phyloP scores from a whole-genome alignment of 2,888 invertebrate genomes.

The Dastarcus helophoroides region DNA sequence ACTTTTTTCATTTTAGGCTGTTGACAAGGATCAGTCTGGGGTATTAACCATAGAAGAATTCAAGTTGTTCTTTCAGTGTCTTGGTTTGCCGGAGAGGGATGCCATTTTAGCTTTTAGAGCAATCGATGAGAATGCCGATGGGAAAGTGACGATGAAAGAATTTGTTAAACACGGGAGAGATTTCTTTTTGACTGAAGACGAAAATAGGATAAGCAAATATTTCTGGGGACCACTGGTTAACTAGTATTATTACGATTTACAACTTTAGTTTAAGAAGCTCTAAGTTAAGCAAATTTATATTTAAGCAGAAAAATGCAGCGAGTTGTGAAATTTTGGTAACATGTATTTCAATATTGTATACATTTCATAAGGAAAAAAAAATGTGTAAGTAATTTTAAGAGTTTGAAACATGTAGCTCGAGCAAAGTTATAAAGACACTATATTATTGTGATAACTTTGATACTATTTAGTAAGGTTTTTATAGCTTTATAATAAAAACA shows the following conservation, averaged over 20 bases:
- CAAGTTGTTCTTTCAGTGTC: conserved; percentile 69
- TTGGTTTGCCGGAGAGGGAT: conserved; percentile 62
- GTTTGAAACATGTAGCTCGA: too few relatives aligned
- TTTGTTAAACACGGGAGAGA: conserved; percentile 72
- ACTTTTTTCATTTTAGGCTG: conserved; percentile 46
- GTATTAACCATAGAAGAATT: conserved; percentile 70
- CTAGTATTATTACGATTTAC: conserved; percentile 1
- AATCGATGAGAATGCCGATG: conserved; percentile 70
- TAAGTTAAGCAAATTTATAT: too few relatives aligned
- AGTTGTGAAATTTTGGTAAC: too few relatives aligned
- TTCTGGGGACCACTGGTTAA: conserved; percentile 62
- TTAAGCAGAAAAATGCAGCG: too few relatives aligned
- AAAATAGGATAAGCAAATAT: conserved; percentile 64
- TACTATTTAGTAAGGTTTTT: too few relatives aligned
- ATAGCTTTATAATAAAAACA: too few relatives aligned
- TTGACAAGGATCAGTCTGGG: conserved; percentile 69
- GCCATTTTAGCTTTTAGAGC: conserved; percentile 67
- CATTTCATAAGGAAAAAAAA: too few relatives aligned
- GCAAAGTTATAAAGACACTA: too few relatives aligned
- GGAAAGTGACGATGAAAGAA: conserved; percentile 62
- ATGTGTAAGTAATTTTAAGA: too few relatives aligned
- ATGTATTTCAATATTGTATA: too few relatives aligned
- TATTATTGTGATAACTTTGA: too few relatives aligned
- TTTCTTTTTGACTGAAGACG: conserved; percentile 68
- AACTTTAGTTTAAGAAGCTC: too few relatives aligned